phyloP scores from a whole-genome alignment of 2,113 vertebrate genomes.

The Pygoscelis adeliae region DNA sequence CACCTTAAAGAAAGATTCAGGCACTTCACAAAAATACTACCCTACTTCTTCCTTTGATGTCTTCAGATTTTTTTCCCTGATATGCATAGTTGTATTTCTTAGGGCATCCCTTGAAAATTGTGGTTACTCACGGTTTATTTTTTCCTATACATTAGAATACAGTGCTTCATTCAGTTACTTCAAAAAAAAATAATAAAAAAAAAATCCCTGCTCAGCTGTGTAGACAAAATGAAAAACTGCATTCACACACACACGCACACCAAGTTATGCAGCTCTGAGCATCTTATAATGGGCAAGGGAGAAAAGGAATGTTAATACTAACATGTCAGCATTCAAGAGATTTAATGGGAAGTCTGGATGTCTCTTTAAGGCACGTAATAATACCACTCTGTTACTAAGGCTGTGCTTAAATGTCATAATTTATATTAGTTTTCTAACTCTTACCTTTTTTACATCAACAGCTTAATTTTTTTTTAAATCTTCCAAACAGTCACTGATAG shows the following conservation, averaged over 20 bases:
- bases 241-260: neutral
- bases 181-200: neutral
- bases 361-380: neutral
- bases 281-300: neutral
- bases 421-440: neutral
- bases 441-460: neutral
- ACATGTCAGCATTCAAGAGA: neutral
- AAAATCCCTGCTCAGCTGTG: neutral
- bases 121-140: neutral
- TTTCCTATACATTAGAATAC: neutral
- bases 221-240: neutral
- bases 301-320: neutral
- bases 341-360: neutral
- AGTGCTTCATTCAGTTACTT: neutral
- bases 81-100: neutral
- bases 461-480: neutral
- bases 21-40: neutral
- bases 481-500: neutral
- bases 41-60: neutral
- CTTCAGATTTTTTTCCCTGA: neutral
- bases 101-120: neutral
- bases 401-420: neutral
- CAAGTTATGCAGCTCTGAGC: neutral
- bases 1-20: neutral
- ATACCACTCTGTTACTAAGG: neutral